Evolutionary conservation across 2,797 vertebrate genomes (phyloP).

Genomic region (Melanogrammus aeglefinus): DNA sequence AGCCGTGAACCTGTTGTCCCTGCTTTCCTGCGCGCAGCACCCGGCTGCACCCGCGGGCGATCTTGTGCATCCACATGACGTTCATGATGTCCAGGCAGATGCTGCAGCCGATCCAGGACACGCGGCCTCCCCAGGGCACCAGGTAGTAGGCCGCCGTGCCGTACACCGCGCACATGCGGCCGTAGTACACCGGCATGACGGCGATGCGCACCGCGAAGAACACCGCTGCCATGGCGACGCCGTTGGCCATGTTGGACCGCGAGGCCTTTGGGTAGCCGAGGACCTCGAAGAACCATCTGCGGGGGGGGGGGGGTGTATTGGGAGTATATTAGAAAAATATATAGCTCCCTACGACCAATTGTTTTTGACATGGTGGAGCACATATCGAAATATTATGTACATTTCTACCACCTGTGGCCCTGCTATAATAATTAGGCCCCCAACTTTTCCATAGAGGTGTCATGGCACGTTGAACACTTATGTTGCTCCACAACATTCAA

Average conservation of each 20-base stretch:
- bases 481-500: neutral
- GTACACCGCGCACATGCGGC: conserved; percentile 79
- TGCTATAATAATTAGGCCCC: too few species aligned
- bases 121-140: conserved; percentile 82
- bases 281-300: conserved; percentile 92
- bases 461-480: neutral
- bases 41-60: conserved; percentile 89
- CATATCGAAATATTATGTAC: neutral
- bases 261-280: conserved; percentile 91
- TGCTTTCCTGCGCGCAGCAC: conserved; percentile 81
- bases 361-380: neutral
- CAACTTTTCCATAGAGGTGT: neutral
- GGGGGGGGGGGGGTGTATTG: neutral
- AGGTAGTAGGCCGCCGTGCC: conserved; percentile 87
- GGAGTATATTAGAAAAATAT: neutral
- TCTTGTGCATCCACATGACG: conserved; percentile 98
- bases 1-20: conserved; percentile 26
- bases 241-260: conserved; percentile 89
- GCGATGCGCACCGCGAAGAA: conserved; percentile 94
- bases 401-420: too few species aligned
- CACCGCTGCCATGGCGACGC: conserved; percentile 88
- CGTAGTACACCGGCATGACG: conserved; percentile 88
- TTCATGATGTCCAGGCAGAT: conserved; percentile 94
- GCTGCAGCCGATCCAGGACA: conserved; percentile 87
- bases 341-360: neutral